Evolutionary conservation across 2,888 invertebrate species (phyloP), one percentile per base, ranked within the genome.

Genomic region (Agriopis leucophaearia): DNA sequence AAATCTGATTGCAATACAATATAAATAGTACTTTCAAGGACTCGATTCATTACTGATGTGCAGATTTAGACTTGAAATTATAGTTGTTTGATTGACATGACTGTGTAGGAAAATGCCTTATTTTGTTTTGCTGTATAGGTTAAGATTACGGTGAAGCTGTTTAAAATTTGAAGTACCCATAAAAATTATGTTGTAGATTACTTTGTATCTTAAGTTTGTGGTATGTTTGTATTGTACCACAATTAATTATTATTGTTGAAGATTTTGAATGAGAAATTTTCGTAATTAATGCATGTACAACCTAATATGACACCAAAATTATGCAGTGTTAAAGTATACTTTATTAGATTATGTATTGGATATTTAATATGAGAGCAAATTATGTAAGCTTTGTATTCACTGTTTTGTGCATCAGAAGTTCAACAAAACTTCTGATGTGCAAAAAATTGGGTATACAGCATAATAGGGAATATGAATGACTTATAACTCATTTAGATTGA

Each of bases 111-210:
- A 75, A 89, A 89, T 90, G 93, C 92, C 92, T 93, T 93, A 92
- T 88, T 88, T 91, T 91, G 89, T 91, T 90, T 92, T 90, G 90
- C 91, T 88, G 74, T 92, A 89, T 75, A 91, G 88, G 76, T 71
- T 91, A 90, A 90, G 89, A 69, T 87, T 89, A 89, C 85, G 88
- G 88, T 88, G 85, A 84, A 86, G 78, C 83, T 86, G 80, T 54
- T 55, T 55, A 55, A 42, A 55, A 55, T 42, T 40, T 54, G 15
- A 40, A 54, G 38, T 54, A 54, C 78, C 80, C 74, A 76, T 82
- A 83, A 82, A 77, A 81, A 78, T 83, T 76, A 27, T 27, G 27
- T 80, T 80, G 81, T 80, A 79, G 18, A 42, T 42, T 8, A 42
- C 42, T 54, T 13, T 42, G 18, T 42, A 12, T 40, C 16, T 54